Percentiles rank a stretch among this genome's conserved stretches.
Conservation (phyloP, 2,113 vertebrate species). For the Tonatia bakeri region DNA sequence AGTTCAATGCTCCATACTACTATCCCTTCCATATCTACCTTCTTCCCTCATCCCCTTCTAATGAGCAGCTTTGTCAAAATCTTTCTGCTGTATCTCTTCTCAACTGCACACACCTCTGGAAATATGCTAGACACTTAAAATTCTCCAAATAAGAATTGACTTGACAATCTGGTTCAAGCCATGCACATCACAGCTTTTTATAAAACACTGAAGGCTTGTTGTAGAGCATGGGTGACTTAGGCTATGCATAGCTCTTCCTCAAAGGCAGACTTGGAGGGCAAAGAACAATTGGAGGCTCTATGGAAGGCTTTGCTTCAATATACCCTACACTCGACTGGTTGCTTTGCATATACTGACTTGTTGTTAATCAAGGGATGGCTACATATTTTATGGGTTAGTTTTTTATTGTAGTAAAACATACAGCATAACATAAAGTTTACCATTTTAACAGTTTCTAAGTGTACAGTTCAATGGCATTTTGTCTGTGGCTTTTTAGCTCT, state of each 20-base stretch:
- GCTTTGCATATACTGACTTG: not conserved
- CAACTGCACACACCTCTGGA: not conserved
- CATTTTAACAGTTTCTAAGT: not conserved
- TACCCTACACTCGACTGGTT: not conserved
- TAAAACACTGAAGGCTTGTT: not conserved
- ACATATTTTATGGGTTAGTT: not conserved
- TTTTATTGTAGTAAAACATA: not conserved
- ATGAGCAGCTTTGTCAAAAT: not conserved
- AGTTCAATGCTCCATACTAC: not conserved
- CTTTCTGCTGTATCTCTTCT: not conserved
- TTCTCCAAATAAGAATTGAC: not conserved
- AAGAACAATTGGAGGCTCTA: not conserved
- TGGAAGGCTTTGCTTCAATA: not conserved
- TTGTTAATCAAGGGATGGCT: not conserved
- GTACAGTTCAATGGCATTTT: not conserved
- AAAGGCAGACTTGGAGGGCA: not conserved
- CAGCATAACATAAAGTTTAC: not conserved
- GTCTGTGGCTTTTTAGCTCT: not conserved
- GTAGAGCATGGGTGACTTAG: not conserved
- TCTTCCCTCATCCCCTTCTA: not conserved
- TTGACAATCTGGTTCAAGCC: not conserved
- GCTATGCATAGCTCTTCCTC: not conserved
- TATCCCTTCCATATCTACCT: not conserved
- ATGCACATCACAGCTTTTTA: not conserved
- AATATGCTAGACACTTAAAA: not conserved